These are phyloP conservation scores for Manduca sexta DNA, from an alignment of 1,140 invertebrate genomes.

Conservation along the genomic window DNA sequence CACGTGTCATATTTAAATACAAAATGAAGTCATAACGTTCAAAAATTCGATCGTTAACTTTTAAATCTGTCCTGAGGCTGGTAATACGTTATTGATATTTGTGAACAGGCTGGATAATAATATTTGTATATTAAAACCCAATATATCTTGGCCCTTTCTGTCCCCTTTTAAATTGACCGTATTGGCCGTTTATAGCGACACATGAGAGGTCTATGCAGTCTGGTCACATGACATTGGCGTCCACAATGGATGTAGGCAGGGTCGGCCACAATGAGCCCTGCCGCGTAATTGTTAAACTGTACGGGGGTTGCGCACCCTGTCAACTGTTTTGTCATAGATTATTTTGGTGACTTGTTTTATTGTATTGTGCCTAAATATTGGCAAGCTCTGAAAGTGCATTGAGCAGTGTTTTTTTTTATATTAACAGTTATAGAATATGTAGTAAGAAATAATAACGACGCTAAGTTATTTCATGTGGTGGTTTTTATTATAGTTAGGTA, in stretches of 20 bases:
- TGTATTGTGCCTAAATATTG: no score
- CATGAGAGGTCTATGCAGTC: slow-evolving; percentile 22
- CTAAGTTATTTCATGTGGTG: no score
- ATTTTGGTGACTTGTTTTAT: slow-evolving; percentile 1
- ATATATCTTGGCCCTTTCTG: slow-evolving; percentile 32
- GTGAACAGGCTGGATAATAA: slow-evolving; percentile 70
- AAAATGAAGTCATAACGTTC: slow-evolving; percentile 37
- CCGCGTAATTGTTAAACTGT: slow-evolving; percentile 68
- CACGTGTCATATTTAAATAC: background rate
- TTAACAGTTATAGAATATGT: background rate
- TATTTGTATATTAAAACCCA: slow-evolving; percentile 62
- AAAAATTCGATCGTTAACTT: slow-evolving; percentile 59
- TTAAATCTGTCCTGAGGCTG: slow-evolving; percentile 59
- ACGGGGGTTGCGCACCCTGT: slow-evolving; percentile 65
- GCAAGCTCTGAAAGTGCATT: no score
- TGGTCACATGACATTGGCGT: slow-evolving; percentile 49
- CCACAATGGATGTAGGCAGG: slow-evolving; percentile 65
- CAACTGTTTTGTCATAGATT: slow-evolving; percentile 59
- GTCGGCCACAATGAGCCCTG: slow-evolving; percentile 65
- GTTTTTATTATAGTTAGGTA: no score
- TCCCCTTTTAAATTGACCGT: slow-evolving; percentile 12
- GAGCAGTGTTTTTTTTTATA: no score
- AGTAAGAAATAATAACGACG: no score
- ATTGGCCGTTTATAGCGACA: slow-evolving; percentile 23
- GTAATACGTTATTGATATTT: slow-evolving; percentile 72